Base-by-base conservation (phyloP, 2,797 vertebrate genomes). In the Fistularia commersonii region DNA sequence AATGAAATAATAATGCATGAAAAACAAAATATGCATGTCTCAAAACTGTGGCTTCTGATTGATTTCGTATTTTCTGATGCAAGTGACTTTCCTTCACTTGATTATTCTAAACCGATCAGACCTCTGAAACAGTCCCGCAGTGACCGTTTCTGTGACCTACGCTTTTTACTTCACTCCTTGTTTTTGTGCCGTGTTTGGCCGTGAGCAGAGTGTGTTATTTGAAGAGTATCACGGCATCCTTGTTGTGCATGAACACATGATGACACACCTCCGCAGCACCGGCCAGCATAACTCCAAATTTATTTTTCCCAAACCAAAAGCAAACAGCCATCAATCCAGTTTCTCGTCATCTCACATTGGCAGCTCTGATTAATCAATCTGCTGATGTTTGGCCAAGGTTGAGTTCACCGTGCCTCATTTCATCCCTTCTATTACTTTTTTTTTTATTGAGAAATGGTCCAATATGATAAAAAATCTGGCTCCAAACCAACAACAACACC, bases 321-420 rank as follows among this genome's bases (percentile, higher is more conserved):
- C 76, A 81, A 84, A 83, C 72, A 79, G 49, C 68, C 70, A 72
- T 79, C 78, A 70, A 53, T 48, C 46, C 53, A 69, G 75, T 67
- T 58, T 75, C 64, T 61, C 70, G 64, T 80, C 78, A 71, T 87
- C 74, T 69, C 64, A 48, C 44, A 14, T 40, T 1, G 11, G 47
- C 13, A 11, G 75, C 51, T 70, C 61, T 64, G 50, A 60, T 54
- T 69, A 61, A 43, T 51, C 48, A 51, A 32, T 15, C 50, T 42
- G 36, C 23, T 12, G 40, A 38, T 35, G 38, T 42, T 32, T 41
- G 31, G 36, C 46, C 36, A n/a, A 8, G 49, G 57, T 57, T 41
- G 23, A 51, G 31, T 45, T 48, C 7, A 32, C 48, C 49, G 57
- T 59, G 12, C 56, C 69, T 49, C 39, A 39, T 45, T 54, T 15